Base-by-base conservation (phyloP, 30 jellyfish, hydroid and myxozoan genomes). In the Clytia hemisphaerica region DNA sequence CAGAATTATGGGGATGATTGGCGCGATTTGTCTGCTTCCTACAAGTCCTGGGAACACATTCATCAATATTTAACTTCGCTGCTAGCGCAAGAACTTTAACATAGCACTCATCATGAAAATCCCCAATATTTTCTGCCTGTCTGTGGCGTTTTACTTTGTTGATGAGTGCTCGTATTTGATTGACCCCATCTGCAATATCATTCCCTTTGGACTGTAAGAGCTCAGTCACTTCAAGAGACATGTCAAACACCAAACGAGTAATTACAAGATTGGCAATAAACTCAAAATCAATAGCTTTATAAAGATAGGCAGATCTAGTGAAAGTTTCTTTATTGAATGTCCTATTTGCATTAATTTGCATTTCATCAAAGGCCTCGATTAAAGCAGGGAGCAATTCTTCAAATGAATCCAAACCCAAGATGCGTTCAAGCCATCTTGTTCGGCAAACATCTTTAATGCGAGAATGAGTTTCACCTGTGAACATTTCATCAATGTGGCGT, bases 381-480 rank as follows among this genome's bases (percentile, higher is more conserved):
- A n/a, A n/a, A n/a, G n/a, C n/a, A n/a, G n/a, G 35, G 67, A 50
- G 46, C 4, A 83, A 26, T 38, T 67, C 78, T 12, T 45, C 45
- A 50, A 83, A 67, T 21, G 38, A 66, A 30, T 68, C 73, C 0
- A 81, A 51, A 38, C 91, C 85, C 32, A 68, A 82, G 37, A 83
- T 38, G 14, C 92, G 77, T 47, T 37, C 74, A 25, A 73, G n/a
- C 85, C 95, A 83, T 21, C 82, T 64, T 4, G 92, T 83, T 4
- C 84, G 85, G 36, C 95, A 83, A 33, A 74, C 82, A 55, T 83
- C 81, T 31, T 53, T 70, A 32, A 74, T 55, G 1, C 46, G 37
- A 34, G 45, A 33, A 22, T 71, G 67, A 25, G 61, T 24, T 9
- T 65, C 38, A 25, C 24, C 36, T 1, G 87, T 75, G 16, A 38